phyloP scores from a whole-genome alignment of 2,113 vertebrate species.

The Neoarius graeffei region DNA sequence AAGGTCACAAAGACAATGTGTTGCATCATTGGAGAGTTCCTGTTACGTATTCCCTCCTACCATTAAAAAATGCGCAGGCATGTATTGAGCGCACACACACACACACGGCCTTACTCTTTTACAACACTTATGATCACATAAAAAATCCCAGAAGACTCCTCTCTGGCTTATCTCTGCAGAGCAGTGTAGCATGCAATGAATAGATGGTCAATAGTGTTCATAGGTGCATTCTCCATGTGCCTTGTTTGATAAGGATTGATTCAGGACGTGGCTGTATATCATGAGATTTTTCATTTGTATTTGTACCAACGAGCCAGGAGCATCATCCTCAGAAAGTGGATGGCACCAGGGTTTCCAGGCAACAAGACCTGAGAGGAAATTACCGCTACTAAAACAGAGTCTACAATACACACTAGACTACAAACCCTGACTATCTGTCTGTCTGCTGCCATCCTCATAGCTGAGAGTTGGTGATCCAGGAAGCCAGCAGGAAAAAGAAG shows the following conservation, averaged over 20 bases:
- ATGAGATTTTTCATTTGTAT: conserved; percentile 39
- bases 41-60: conserved; percentile 34
- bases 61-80: conserved; percentile 2
- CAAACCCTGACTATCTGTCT: neutral
- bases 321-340: conserved; percentile 32
- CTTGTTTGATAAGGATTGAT: conserved; percentile 43
- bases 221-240: neutral
- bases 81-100: neutral
- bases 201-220: conserved; percentile 12
- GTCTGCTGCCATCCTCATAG: too few species aligned
- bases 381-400: conserved; percentile 32
- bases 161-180: conserved; percentile 42
- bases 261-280: conserved; percentile 8
- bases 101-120: neutral
- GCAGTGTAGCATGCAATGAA: conserved; percentile 33
- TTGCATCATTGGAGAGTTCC: conserved; percentile 39
- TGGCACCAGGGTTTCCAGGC: conserved; percentile 52
- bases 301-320: conserved; percentile 18
- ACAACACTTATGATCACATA: conserved; percentile 6
- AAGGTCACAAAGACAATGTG: conserved; percentile 38
- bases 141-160: conserved; percentile 21
- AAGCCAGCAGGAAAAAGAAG: too few species aligned
- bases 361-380: conserved; percentile 45
- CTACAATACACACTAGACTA: conserved; percentile 3
- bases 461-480: too few species aligned